phyloP scores from a whole-genome alignment of 2,888 invertebrate species.

The Ashinkailepas kermadecensis region DNA sequence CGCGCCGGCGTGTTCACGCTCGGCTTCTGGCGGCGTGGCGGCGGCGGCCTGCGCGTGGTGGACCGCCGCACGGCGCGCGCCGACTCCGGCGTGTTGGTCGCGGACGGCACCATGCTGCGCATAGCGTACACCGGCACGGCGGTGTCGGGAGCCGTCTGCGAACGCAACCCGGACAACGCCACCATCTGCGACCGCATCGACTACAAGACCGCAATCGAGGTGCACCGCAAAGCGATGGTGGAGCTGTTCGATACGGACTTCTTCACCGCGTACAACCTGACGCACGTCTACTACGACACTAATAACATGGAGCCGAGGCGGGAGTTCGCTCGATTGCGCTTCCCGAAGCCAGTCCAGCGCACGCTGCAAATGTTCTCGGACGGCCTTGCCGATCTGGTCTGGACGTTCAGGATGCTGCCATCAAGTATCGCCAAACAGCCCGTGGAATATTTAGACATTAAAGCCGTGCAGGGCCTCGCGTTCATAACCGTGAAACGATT shows the following conservation, averaged over 20 bases:
- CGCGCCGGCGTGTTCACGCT: too few relatives aligned
- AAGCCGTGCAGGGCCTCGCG: neutral
- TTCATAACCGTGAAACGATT: neutral
- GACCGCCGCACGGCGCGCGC: too few relatives aligned
- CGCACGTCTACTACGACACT: neutral
- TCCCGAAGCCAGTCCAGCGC: neutral
- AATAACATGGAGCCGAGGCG: too few relatives aligned
- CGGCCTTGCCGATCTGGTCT: too few relatives aligned
- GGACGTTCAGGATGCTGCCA: too few relatives aligned
- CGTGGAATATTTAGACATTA: neutral
- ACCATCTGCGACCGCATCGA: neutral
- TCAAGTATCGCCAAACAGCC: neutral
- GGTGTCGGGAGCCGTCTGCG: neutral
- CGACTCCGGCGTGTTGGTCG: too few relatives aligned
- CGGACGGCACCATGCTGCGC: neutral
- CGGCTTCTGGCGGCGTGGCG: too few relatives aligned
- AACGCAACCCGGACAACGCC: neutral
- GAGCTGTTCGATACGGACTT: too few relatives aligned
- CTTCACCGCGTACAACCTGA: neutral
- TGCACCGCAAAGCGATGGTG: too few relatives aligned
- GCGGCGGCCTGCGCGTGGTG: too few relatives aligned
- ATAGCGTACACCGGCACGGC: neutral
- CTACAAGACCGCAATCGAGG: neutral
- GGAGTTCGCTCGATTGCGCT: neutral
- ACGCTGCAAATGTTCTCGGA: neutral